A percentile compares a stretch with the other conserved stretches of the same genome.
These are phyloP conservation scores for Mesorhabditis belari DNA, from an alignment of 2,888 invertebrate species.

Conservation along the genomic window DNA sequence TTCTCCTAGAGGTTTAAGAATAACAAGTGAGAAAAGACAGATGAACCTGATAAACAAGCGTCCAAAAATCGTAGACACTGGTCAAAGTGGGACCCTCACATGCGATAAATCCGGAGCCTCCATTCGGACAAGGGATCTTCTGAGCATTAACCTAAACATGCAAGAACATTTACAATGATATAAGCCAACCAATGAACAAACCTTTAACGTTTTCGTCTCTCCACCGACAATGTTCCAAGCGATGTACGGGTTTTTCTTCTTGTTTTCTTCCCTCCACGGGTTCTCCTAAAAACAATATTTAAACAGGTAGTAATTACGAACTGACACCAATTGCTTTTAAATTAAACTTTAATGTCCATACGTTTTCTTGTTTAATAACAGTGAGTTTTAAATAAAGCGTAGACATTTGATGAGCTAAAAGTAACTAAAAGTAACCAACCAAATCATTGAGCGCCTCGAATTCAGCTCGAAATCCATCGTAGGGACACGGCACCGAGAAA, in stretches of 20 bases:
- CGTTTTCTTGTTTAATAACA: too few species aligned
- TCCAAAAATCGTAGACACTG: constrained; percentile 19
- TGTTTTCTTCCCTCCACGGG: not conserved
- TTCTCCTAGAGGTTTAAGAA: constrained; percentile 3
- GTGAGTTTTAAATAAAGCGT: too few species aligned
- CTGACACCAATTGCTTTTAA: too few species aligned
- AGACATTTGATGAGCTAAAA: too few species aligned
- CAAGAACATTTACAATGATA: too few species aligned
- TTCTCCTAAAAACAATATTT: not conserved
- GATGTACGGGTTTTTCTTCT: not conserved
- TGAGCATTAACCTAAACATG: constrained; percentile 18
- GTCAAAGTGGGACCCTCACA: constrained; percentile 18
- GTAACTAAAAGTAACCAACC: not conserved
- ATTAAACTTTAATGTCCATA: too few species aligned
- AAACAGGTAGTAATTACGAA: too few species aligned
- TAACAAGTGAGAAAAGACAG: not conserved
- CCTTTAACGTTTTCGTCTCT: not conserved
- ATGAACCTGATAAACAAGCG: constrained; percentile 9
- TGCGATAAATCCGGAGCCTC: constrained; percentile 9
- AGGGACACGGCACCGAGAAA: constrained; percentile 1
- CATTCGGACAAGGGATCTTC: constrained; percentile 6
- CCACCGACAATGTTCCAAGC: not conserved
- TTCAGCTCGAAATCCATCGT: constrained; percentile 1
- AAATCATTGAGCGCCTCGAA: constrained; percentile 2
- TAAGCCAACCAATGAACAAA: not conserved